Conservation (phyloP, 1,140 invertebrate species). For the Schmidtea mediterranea region DNA sequence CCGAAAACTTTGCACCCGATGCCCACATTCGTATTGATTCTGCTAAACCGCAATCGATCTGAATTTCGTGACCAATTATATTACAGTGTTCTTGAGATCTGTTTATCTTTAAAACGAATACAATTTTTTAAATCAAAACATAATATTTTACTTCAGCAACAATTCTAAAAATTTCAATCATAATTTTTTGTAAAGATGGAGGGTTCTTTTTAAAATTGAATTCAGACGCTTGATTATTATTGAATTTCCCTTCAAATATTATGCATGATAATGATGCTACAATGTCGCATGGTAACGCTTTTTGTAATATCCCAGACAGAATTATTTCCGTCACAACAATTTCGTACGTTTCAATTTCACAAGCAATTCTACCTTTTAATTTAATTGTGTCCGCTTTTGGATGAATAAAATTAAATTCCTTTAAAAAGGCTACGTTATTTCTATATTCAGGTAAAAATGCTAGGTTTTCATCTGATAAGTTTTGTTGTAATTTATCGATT, state of each 20-base stretch:
- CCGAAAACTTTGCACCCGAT: background rate
- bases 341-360: slow-evolving; percentile 3
- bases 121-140: too few relatives aligned
- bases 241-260: too few relatives aligned
- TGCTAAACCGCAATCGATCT: background rate
- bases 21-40: background rate
- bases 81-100: background rate
- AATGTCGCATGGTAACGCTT: background rate
- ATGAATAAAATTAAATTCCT: too few relatives aligned
- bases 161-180: too few relatives aligned
- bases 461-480: too few relatives aligned
- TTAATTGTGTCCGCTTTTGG: background rate
- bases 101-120: background rate
- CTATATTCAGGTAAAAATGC: too few relatives aligned
- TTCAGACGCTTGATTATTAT: too few relatives aligned
- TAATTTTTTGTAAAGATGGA: too few relatives aligned
- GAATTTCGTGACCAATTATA: background rate
- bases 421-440: too few relatives aligned
- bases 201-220: too few relatives aligned
- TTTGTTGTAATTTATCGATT: too few relatives aligned
- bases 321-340: slow-evolving; percentile 1
- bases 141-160: too few relatives aligned
- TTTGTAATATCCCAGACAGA: background rate
- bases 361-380: slow-evolving; percentile 1
- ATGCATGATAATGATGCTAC: slow-evolving; percentile 2